Base-by-base conservation (phyloP, 1,140 invertebrate species). In the Zelostemma sp. region DNA sequence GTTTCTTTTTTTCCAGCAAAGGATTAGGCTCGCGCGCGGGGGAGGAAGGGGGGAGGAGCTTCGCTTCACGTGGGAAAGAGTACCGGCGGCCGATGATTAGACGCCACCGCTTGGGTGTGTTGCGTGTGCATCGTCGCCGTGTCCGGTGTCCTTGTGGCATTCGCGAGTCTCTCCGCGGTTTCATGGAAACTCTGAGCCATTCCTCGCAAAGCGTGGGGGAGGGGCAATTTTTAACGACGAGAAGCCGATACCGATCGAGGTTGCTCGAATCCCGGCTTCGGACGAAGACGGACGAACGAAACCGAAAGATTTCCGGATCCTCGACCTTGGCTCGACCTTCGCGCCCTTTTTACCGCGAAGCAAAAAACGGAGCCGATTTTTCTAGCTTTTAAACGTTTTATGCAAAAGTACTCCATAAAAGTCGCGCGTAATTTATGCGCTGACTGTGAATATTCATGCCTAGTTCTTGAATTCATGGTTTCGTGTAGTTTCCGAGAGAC, bases 71-170 rank as follows among this genome's bases (percentile, higher is more conserved):
- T 73, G 74, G 71, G 74, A 73, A 73, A 73, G 72, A n/a, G n/a
- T 57, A n/a, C 47, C n/a, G n/a, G n/a, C 68, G 55, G 60, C 46
- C 65, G 68, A 71, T 41, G 73, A 73, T 73, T 71, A 75, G 73
- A 56, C 58, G 62, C 57, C 58, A 59, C 60, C n/a, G n/a, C n/a
- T n/a, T n/a, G n/a, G n/a, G n/a, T n/a, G n/a, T n/a, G n/a, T n/a
- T 55, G 62, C 59, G 55, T 75, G 74, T 65, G 72, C 68, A 72
- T 73, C 66, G 67, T 66, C 66, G 68, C 41, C 54, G 68, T 72
- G 69, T 74, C 74, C 72, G 72, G 74, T 76, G 72, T 76, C 74
- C 72, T 76, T 72, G 68, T 61, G 66, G 54, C 64, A 60, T 64
- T 68, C 53, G 41, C 56, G 41, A 51, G 48, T 50, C 41, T 21